Evolutionary conservation across 2,888 invertebrate species (phyloP), one percentile per base, ranked within the genome.

Genomic region (Trichogramma evanescens): DNA sequence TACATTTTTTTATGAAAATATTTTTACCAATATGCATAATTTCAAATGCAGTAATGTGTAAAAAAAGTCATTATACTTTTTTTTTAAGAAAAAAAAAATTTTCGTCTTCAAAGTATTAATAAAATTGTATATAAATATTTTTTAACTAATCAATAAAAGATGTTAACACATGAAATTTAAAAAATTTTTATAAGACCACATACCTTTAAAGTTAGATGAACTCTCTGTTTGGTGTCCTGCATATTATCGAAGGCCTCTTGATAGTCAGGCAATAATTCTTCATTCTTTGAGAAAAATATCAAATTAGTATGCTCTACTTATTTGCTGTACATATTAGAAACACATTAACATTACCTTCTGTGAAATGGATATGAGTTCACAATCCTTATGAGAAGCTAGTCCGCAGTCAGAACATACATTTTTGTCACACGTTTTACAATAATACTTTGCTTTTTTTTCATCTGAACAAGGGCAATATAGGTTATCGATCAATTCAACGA

Each of bases 331-430:
- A 55, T 50, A 40, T 45, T 54, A 26, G 26, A 26, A 26, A 26
- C 3, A 1, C 26, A 26, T 26, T 26, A 26, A 2, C 26, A 26
- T 26, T 26, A 26, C 26, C 26, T 26, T 26, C 26, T 26, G 1
- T 26, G 26, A 26, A 26, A 26, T 26, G 26, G 26, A 26, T 26
- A 26, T 26, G 2, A 26, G 26, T 26, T 26, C 26, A 26, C 26
- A 26, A 26, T 69, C 71, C 3, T 66, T 67, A 66, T 82, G 82
- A 0, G 63, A 64, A 0, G 69, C 64, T 5, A 81, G 45, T 56
- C 76, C 70, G 63, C 82, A 82, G 53, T 78, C 75, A n/a, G 78
- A 74, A 61, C 82, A 83, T 1, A 71, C 66, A 3, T 70, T 64
- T 39, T 63, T 53, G n/a, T 74, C 62, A 66, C 82, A 82, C 8